Conservation (phyloP, 1,140 invertebrate species). For the Aphidius ervi region DNA sequence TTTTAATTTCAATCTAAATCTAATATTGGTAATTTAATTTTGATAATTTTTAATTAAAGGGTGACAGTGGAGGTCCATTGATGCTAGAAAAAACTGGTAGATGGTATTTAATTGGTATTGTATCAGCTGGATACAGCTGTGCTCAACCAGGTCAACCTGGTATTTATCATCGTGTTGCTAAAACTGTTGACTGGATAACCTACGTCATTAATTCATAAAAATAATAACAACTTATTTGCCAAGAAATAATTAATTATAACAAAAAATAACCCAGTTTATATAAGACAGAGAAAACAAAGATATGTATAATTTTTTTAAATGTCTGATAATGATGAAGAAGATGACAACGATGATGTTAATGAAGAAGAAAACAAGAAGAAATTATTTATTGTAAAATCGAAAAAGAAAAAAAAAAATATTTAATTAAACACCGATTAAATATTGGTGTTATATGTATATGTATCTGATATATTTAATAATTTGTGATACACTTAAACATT, state of each 20-base stretch:
- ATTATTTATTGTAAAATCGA: too few species aligned
- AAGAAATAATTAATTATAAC: background rate
- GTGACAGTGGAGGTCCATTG: constrained; percentile 83
- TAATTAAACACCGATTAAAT: too few species aligned
- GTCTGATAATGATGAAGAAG: too few species aligned
- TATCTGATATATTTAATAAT: too few species aligned
- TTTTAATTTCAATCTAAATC: background rate
- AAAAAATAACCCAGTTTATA: background rate
- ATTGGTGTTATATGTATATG: too few species aligned
- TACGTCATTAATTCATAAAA: constrained; percentile 48
- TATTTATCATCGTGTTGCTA: constrained; percentile 89
- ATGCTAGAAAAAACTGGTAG: constrained; percentile 81
- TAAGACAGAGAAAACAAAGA: too few species aligned
- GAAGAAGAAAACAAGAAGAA: too few species aligned
- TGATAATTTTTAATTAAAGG: constrained; percentile 36
- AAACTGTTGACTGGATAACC: constrained; percentile 89
- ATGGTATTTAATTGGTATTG: constrained; percentile 87
- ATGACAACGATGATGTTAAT: too few species aligned
- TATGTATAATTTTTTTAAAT: background rate
- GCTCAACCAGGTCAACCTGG: constrained; percentile 87
- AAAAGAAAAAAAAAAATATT: too few species aligned
- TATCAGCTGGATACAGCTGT: constrained; percentile 90
- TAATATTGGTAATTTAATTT: background rate
- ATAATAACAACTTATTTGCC: constrained; percentile 5
- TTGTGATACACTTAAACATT: too few species aligned